phyloP scores from a whole-genome alignment of 2,797 vertebrate genomes.

The Crocidura indochinensis region DNA sequence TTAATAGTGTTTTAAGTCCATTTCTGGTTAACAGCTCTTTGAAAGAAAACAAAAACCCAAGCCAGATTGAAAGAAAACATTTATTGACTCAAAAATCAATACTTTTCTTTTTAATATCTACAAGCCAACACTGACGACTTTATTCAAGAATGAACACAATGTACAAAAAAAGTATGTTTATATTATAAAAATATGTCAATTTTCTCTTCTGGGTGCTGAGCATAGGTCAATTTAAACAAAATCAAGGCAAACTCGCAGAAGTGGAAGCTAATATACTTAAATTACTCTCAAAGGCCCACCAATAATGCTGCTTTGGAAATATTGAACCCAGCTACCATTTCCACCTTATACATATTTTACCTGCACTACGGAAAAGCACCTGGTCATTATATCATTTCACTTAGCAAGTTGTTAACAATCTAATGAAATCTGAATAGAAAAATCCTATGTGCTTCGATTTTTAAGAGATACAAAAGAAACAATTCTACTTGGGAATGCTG shows the following conservation, averaged over 20 bases:
- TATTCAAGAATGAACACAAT: slow-evolving; percentile 93
- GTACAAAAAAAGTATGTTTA: slow-evolving; percentile 92
- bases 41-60: not conserved
- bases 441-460: slow-evolving; percentile 63
- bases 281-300: slow-evolving; percentile 79
- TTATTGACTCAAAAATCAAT: slow-evolving; percentile 93
- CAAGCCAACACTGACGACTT: slow-evolving; percentile 93
- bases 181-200: slow-evolving; percentile 93
- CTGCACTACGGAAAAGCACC: slow-evolving; percentile 11
- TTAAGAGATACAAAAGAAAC: slow-evolving; percentile 32
- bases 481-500: not conserved
- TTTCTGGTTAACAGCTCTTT: too few relatives aligned
- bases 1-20: too few relatives aligned
- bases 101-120: slow-evolving; percentile 93
- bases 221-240: slow-evolving; percentile 88
- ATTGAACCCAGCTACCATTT: not conserved
- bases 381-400: not conserved
- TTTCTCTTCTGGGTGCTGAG: slow-evolving; percentile 88
- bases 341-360: rapidly evolving
- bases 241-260: slow-evolving; percentile 85
- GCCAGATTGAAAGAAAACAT: slow-evolving; percentile 91
- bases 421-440: slow-evolving; percentile 38
- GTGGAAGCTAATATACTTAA: slow-evolving; percentile 76
- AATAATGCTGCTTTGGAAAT: slow-evolving; percentile 74
- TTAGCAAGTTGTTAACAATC: slow-evolving; percentile 48